Percentiles rank a stretch among this genome's conserved stretches.
Conservation (phyloP, 2,797 vertebrate genomes). For the Sus cebifrons region DNA sequence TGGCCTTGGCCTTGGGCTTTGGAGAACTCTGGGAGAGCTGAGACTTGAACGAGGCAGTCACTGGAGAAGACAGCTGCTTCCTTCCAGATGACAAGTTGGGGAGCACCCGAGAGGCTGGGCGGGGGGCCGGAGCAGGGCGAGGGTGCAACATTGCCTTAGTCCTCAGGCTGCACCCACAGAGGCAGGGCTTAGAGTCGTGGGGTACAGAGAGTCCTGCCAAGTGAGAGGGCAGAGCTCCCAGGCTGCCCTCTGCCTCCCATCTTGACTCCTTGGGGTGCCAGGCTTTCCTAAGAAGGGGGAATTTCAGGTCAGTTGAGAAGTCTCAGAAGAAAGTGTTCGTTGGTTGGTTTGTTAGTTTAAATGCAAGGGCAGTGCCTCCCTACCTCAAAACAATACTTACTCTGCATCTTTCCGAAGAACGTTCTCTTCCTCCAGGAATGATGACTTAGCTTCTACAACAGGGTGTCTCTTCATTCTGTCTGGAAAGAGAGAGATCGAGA, state of each 20-base stretch:
- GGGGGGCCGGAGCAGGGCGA: neutral
- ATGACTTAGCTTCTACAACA: neutral
- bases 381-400: neutral
- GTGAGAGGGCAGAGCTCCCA: neutral
- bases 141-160: slow-evolving; percentile 15
- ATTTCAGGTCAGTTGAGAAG: neutral
- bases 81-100: neutral
- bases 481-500: neutral
- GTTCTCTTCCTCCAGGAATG: neutral
- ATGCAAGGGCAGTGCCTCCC: neutral
- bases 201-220: neutral
- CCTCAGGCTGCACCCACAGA: slow-evolving; percentile 68
- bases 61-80: neutral
- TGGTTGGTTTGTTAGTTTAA: neutral
- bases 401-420: neutral
- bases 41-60: neutral
- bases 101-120: accelerated
- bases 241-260: neutral
- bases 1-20: neutral
- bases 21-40: neutral
- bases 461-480: slow-evolving; percentile 45
- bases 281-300: slow-evolving; percentile 21
- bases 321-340: neutral
- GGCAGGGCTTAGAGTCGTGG: neutral
- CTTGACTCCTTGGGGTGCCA: neutral